These are phyloP conservation scores for Sebastes oblongus DNA, from an alignment of 2,797 vertebrate species.

Conservation along the genomic window DNA sequence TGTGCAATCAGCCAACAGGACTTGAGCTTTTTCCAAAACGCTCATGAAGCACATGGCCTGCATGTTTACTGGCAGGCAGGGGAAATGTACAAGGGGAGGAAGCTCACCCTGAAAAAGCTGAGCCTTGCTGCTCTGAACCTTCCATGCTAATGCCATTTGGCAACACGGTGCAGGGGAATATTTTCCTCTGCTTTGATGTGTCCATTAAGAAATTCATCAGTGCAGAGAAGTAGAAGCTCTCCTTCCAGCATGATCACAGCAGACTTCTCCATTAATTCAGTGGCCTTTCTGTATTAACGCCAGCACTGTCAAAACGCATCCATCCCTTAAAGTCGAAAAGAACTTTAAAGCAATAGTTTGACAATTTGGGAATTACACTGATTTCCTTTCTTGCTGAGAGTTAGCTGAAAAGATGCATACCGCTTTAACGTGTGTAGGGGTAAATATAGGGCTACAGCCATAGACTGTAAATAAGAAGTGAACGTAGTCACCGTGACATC, in stretches of 20 bases:
- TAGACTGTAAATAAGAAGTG: not conserved
- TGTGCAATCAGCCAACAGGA: slow-evolving; percentile 45
- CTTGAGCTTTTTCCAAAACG: slow-evolving; percentile 35
- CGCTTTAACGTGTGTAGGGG: not conserved
- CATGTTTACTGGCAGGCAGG: slow-evolving; percentile 64
- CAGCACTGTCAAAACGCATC: slow-evolving; percentile 56
- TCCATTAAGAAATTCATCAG: slow-evolving; percentile 73
- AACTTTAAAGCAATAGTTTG: slow-evolving; percentile 8
- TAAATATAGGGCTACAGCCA: not conserved
- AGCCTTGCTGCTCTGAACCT: slow-evolving; percentile 47
- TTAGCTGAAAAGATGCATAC: slow-evolving; percentile 7
- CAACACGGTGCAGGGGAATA: slow-evolving; percentile 58
- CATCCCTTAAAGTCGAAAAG: slow-evolving; percentile 19
- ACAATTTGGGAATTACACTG: slow-evolving; percentile 11
- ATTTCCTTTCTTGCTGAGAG: not conserved
- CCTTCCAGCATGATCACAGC: slow-evolving; percentile 66
- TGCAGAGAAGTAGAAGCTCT: slow-evolving; percentile 52
- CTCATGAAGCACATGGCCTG: slow-evolving; percentile 50
- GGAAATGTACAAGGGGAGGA: slow-evolving; percentile 38
- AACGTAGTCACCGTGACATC: not conserved
- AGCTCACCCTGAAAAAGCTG: slow-evolving; percentile 51
- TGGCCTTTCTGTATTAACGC: slow-evolving; percentile 41
- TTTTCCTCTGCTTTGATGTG: slow-evolving; percentile 73
- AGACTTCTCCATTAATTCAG: slow-evolving; percentile 55
- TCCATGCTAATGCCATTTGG: slow-evolving; percentile 72